Percentiles rank a stretch among this genome's conserved stretches.
phyloP scores from a whole-genome alignment of 2,888 invertebrate species.

The Oasisia sp. region DNA sequence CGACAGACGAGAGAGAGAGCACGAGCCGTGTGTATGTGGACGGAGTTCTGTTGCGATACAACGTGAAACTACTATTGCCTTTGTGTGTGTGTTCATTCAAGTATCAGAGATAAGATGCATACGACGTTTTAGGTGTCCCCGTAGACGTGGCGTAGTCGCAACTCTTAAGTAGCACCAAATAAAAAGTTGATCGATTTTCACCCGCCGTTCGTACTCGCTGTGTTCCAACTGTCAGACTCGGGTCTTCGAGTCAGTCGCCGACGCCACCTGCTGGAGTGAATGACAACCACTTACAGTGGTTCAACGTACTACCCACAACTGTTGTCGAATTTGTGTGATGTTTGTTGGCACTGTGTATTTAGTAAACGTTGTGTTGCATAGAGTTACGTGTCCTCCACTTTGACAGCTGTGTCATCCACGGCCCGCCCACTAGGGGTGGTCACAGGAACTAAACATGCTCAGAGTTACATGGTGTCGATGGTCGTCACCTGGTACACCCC shows the following conservation, averaged over 20 bases:
- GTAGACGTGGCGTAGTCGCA: background rate
- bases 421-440: too few relatives aligned
- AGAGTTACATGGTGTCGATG: too few relatives aligned
- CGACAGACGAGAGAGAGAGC: background rate
- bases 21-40: background rate
- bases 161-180: constrained; percentile 9
- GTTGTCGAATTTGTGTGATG: background rate
- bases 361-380: background rate
- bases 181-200: constrained; percentile 17
- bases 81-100: background rate
- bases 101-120: background rate
- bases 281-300: background rate
- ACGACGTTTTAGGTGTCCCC: background rate
- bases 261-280: constrained; percentile 13
- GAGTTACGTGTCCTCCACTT: background rate
- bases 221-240: background rate
- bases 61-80: background rate
- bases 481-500: too few relatives aligned
- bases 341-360: background rate
- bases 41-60: constrained; percentile 13
- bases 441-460: too few relatives aligned
- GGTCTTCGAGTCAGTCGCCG: background rate
- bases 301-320: background rate
- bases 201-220: background rate
- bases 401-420: too few relatives aligned